phyloP scores from a whole-genome alignment of 2,797 vertebrate genomes.

The Acestrorhynchus altus region DNA sequence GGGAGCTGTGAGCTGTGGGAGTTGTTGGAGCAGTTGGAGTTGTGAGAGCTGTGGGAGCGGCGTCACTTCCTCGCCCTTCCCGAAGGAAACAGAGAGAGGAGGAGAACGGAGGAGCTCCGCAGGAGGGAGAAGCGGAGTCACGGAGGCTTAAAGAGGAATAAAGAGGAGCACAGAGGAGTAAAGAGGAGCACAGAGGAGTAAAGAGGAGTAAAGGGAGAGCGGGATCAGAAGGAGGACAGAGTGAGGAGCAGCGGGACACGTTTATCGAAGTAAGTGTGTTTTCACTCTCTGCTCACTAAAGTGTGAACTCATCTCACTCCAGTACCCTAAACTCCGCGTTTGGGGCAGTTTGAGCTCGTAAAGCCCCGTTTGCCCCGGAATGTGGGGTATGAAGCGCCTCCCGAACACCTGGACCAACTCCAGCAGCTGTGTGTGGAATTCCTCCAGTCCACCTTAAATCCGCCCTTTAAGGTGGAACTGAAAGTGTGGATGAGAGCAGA shows the following conservation, averaged over 20 bases:
- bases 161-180: slow-evolving; percentile 62
- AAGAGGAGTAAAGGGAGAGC: slow-evolving; percentile 51
- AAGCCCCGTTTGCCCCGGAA: too few species aligned
- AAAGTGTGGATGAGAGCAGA: background rate
- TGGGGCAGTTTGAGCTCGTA: too few species aligned
- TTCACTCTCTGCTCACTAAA: background rate
- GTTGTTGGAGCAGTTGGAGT: too few species aligned
- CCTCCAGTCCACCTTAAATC: background rate
- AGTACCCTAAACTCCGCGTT: too few species aligned
- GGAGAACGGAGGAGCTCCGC: slow-evolving; percentile 69
- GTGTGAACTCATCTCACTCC: too few species aligned
- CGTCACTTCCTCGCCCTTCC: slow-evolving; percentile 89
- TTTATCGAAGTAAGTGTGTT: slow-evolving; percentile 69
- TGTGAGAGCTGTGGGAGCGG: too few species aligned
- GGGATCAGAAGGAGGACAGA: slow-evolving; percentile 55
- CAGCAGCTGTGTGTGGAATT: background rate
- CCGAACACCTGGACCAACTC: too few species aligned
- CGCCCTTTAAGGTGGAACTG: background rate
- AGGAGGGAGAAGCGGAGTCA: slow-evolving; percentile 70
- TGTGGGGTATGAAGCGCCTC: too few species aligned
- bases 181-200: slow-evolving; percentile 66
- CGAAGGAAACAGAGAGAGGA: slow-evolving; percentile 73
- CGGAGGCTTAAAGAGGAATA: slow-evolving; percentile 50
- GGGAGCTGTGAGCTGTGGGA: too few species aligned
- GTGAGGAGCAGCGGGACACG: slow-evolving; percentile 58